These are phyloP conservation scores for Drosophila quinaria DNA, from an alignment of 2,888 invertebrate species.

Conservation along the genomic window DNA sequence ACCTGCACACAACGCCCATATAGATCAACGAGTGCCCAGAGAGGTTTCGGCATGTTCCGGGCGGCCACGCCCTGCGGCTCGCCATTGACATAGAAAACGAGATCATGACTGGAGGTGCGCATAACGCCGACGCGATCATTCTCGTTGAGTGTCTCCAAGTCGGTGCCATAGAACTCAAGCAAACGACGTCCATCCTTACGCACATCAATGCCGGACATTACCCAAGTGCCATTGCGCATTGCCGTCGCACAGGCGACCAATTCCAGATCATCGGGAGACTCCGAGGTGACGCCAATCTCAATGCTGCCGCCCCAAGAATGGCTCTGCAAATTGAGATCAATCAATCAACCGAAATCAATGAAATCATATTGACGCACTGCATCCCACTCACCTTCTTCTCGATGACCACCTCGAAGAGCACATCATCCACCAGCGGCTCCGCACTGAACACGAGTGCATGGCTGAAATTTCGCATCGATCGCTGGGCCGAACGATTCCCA, in stretches of 20 bases:
- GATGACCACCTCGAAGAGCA: conserved; percentile 94
- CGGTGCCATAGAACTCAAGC: conserved; percentile 93
- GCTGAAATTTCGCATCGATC: conserved; percentile 93
- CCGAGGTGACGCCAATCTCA: conserved; percentile 91
- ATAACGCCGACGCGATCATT: conserved; percentile 94
- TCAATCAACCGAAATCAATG: conserved; percentile 13
- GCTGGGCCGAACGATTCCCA: conserved; percentile 92
- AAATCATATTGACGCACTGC: no score
- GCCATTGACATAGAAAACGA: conserved; percentile 95
- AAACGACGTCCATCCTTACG: conserved; percentile 93
- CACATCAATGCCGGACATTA: conserved; percentile 95
- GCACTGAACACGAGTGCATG: conserved; percentile 94
- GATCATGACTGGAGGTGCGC: conserved; percentile 92
- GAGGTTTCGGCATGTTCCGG: conserved; percentile 89
- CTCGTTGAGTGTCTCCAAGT: conserved; percentile 93
- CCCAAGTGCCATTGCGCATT: conserved; percentile 94
- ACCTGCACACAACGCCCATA: conserved; percentile 94
- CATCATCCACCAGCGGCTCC: conserved; percentile 92
- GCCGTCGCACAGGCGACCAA: conserved; percentile 92
- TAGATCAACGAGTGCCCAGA: conserved; percentile 92
- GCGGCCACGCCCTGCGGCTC: conserved; percentile 95
- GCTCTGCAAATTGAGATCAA: conserved; percentile 87
- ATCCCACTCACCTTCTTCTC: conserved; percentile 91
- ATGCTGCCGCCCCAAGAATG: conserved; percentile 92
- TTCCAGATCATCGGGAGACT: conserved; percentile 89